These are phyloP conservation scores for Leptinotarsa juncta DNA, from an alignment of 2,888 invertebrate genomes.

Conservation along the genomic window DNA sequence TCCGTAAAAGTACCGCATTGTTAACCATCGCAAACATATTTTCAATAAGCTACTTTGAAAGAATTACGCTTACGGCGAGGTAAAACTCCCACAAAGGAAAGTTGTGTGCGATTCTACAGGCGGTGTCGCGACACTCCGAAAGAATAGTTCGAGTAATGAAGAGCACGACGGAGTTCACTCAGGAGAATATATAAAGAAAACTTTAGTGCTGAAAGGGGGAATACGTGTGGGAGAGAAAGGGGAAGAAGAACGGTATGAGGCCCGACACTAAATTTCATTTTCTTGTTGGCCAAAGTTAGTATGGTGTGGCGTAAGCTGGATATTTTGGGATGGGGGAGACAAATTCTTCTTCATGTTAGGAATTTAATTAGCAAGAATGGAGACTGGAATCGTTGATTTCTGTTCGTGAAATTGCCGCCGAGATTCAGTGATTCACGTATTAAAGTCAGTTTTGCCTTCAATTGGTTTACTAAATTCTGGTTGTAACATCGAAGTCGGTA, in stretches of 20 bases:
- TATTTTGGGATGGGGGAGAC: conserved; percentile 31
- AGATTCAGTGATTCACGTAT: conserved; percentile 35
- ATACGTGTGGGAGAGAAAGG: conserved; percentile 52
- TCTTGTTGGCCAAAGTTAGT: conserved; percentile 59
- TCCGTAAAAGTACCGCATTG: conserved; percentile 18
- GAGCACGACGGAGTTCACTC: conserved; percentile 60
- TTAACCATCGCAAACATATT: conserved; percentile 57
- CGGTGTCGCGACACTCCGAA: conserved; percentile 56
- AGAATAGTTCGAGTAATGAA: conserved; percentile 65
- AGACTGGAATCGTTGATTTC: conserved; percentile 30
- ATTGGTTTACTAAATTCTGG: background rate
- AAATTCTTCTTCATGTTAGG: conserved; percentile 44
- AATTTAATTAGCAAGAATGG: conserved; percentile 46
- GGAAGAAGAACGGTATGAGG: conserved; percentile 54
- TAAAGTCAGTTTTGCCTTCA: conserved; percentile 24
- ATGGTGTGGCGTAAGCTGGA: conserved; percentile 16
- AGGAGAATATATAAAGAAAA: conserved; percentile 64
- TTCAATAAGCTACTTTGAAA: conserved; percentile 61
- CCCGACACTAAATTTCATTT: conserved; percentile 62
- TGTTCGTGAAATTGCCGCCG: conserved; percentile 28
- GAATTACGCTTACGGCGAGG: conserved; percentile 53
- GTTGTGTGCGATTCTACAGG: conserved; percentile 55
- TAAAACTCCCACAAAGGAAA: conserved; percentile 49
- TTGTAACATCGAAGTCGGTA: too few species aligned
- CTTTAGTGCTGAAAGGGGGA: conserved; percentile 62